phyloP scores from a whole-genome alignment of 2,113 vertebrate species.

The Tetrax tetrax region DNA sequence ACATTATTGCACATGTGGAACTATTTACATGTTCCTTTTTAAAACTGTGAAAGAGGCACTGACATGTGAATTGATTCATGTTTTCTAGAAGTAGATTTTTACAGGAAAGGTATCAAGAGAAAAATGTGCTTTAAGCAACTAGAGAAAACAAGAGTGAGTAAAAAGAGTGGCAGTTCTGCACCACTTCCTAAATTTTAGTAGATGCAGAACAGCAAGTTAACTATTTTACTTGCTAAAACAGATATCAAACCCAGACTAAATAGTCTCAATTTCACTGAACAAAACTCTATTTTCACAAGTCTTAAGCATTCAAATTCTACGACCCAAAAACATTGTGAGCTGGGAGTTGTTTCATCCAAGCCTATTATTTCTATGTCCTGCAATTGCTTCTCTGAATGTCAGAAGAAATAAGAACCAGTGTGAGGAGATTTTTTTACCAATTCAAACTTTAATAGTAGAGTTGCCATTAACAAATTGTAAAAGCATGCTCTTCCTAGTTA shows the following conservation, averaged over 20 bases:
- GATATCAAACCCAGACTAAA: background rate
- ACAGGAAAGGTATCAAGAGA: background rate
- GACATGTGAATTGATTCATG: background rate
- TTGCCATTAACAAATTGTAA: background rate
- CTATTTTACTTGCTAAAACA: background rate
- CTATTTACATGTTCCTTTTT: background rate
- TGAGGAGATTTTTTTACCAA: background rate
- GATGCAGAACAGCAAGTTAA: background rate
- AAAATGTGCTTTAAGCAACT: background rate
- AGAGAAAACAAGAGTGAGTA: background rate
- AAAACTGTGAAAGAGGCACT: background rate
- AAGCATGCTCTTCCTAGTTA: background rate
- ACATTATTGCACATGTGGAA: background rate
- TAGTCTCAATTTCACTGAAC: background rate
- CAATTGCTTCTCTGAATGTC: background rate
- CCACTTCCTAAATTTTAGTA: background rate
- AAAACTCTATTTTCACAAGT: background rate
- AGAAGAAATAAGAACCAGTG: conserved; percentile 10
- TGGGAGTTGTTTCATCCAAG: background rate
- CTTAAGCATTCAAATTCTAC: background rate
- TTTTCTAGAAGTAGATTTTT: background rate
- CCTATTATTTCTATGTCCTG: background rate
- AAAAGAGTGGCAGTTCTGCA: background rate
- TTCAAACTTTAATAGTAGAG: conserved; percentile 25
- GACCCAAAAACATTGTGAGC: background rate